Evolutionary conservation across 2,888 invertebrate genomes (phyloP), one percentile per base, ranked within the genome.

Genomic region (Apeira syringaria): DNA sequence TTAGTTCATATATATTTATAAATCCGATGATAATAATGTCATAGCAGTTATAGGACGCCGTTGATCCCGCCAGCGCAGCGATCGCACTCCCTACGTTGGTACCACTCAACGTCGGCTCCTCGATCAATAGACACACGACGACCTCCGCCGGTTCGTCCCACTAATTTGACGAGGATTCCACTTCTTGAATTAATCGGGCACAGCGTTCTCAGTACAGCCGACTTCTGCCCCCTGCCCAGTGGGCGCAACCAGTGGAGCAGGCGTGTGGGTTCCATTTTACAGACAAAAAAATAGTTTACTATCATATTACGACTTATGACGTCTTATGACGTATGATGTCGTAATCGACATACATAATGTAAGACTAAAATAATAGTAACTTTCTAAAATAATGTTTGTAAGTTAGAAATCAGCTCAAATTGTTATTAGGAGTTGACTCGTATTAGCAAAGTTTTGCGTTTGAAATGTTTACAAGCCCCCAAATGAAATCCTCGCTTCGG

Each of bases 111-210:
- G 49, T 38, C 50, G 57, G 44, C 45, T 47, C 48, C 57, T 61
- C 73, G 73, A 80, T 79, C 78, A 74, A 81, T 81, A 81, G 72
- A 64, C 72, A 62, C 61, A 68, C 57, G 59, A 64, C 67, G 62
- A 63, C 68, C 57, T 64, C 67, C 45, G 61, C 61, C 68, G 58
- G 64, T 52, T 64, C 64, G 68, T 64, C 67, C 74, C 74, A 80
- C 80, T 80, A 80, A 80, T 79, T 79, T 72, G 61, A 54, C 56
- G 64, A 74, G 75, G 73, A 74, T 69, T 72, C 70, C 74, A 74
- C 74, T 80, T 76, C 80, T 82, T 79, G 80, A 82, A 81, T 84
- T 82, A 83, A 83, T 83, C 75, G 80, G 64, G 69, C 61, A 61
- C 68, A 64, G 68, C 5, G 61, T 68, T 67, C 66, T 66, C 66